Base-by-base conservation (phyloP, 2,888 invertebrate species). In the Halictus quadricinctus region DNA sequence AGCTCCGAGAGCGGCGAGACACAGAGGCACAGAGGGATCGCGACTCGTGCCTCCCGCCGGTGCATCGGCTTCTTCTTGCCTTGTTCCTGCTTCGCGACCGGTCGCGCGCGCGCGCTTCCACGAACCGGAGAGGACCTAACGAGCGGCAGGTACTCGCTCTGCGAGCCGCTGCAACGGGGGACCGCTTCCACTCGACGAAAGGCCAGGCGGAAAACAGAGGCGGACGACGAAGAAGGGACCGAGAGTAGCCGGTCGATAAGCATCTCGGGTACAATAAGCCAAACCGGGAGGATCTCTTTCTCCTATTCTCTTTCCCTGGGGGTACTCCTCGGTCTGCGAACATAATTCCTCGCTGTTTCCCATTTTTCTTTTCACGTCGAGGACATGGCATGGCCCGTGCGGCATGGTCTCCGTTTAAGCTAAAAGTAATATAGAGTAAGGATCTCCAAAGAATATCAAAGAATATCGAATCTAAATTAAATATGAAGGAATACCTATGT, bases 41-140 rank as follows among this genome's bases (percentile, higher is more conserved):
- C 60, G 60, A 64, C 64, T 64, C 29, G 29, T 64, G 25, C 29
- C 64, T 25, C 15, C 88, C 58, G 50, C 46, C 54, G 72, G 69
- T 69, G 70, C 58, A 73, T 76, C 81, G 75, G 69, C 29, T 64
- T 64, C 82, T 72, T 80, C 72, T 36, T 29, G 69, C 29, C 82
- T 87, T 86, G 83, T 83, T 85, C 36, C 73, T 54, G 64, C 64
- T 64, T 64, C 64, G 70, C 64, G 79, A 54, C 72, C 64, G 64
- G 64, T 72, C 46, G 66, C 66, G 36, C 36, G 66, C 58, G 80
- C 29, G 29, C 82, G 76, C 84, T 91, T 91, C 91, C 88, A 90
- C 91, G 91, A 91, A 91, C 80, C 80, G 86, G 86, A n/a, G n/a
- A 41, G 36, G 66, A 69, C 85, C 81, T 87, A 89, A 89, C 85